Evolutionary conservation across 2,797 vertebrate genomes (phyloP), one percentile per base, ranked within the genome.

Genomic region (Gadopsis bispinosus): DNA sequence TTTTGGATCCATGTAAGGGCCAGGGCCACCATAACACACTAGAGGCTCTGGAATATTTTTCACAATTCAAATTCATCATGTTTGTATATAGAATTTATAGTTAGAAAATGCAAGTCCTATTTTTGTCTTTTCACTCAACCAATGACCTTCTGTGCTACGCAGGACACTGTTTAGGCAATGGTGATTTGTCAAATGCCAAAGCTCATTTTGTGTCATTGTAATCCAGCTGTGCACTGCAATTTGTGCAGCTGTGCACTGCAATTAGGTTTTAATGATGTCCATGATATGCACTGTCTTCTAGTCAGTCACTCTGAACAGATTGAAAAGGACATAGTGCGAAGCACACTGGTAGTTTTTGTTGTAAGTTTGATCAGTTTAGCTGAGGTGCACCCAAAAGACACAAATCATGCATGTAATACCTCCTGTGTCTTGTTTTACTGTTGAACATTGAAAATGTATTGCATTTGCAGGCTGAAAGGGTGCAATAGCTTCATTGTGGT

Each of bases 181-280:
- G 33, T 47, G 31, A 54, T 76, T 64, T 78, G 59, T 22, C 20
- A 7, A 17, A 14, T 39, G 19, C n/a, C 22, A 71, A 61, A 33
- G 50, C 51, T 47, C 26, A 35, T 70, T 74, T 47, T 63, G 41
- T 48, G 50, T 48, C 16, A 55, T 68, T 80, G 68, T 22, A 68
- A 51, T 68, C 48, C 64, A 14, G 73, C 31, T 62, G 31, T 54
- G 43, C 13, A 4, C 37, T 11, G 51, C 22, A 75, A 41, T 71
- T 75, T 60, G 31, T 33, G 33, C 64, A 16, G 75, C 33, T 63
- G 33, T 54, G 43, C 13, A 4, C 37, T 11, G 51, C 22, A 75
- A 41, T 71, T 75, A 55, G 33, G 11, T 72, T 66, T 72, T 37
- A 31, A 68, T 50, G 65, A 68, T 82, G 55, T 54, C 58, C 45